Conservation (phyloP, 2,888 invertebrate species). For the Thera britannica region DNA sequence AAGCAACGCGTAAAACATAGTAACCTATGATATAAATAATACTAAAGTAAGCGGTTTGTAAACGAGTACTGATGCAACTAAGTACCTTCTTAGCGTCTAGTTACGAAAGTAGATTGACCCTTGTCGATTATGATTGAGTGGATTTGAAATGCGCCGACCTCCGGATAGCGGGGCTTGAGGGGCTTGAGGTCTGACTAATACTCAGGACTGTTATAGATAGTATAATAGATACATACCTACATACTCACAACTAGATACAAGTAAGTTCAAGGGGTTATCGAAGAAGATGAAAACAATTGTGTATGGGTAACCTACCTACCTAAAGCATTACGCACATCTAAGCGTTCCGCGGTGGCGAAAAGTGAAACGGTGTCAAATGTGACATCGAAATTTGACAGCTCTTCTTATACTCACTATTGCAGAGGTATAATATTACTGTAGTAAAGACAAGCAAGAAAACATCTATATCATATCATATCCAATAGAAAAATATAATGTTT, state of each 20-base stretch:
- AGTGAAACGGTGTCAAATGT: too few species aligned
- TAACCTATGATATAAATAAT: constrained; percentile 12
- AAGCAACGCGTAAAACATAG: constrained; percentile 3
- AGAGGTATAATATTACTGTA: too few species aligned
- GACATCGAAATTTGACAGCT: too few species aligned
- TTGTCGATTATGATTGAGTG: constrained; percentile 39
- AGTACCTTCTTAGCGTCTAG: constrained; percentile 27
- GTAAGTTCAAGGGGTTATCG: not conserved
- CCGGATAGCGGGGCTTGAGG: constrained; percentile 15
- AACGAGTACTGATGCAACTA: constrained; percentile 33
- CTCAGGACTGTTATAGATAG: not conserved
- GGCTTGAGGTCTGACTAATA: constrained; percentile 2
- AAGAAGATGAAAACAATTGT: too few species aligned
- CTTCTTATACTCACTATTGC: too few species aligned
- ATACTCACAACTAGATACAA: not conserved
- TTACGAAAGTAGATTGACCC: constrained; percentile 39
- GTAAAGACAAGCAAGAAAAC: too few species aligned
- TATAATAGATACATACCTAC: not conserved
- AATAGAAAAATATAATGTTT: too few species aligned
- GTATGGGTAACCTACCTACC: too few species aligned
- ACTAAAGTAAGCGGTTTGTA: constrained; percentile 26
- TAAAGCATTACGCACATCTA: too few species aligned
- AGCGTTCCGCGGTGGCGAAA: too few species aligned
- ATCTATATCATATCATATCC: too few species aligned
- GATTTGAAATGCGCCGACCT: constrained; percentile 28